Evolutionary conservation across 2,797 vertebrate species (phyloP), one percentile per base, ranked within the genome.

Genomic region (Cossypha heuglini): DNA sequence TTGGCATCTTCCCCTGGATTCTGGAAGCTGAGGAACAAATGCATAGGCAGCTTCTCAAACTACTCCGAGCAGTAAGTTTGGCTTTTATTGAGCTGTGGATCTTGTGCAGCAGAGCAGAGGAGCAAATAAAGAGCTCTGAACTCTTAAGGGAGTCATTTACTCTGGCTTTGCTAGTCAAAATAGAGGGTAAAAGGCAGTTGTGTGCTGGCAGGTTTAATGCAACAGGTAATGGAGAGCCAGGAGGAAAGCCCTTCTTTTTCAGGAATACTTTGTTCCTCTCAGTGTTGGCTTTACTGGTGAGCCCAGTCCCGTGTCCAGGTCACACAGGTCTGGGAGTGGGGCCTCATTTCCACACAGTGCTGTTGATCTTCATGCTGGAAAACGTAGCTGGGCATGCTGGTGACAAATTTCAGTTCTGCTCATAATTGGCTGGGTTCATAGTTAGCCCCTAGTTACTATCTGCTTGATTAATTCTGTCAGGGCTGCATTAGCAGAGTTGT

Each of bases 381-480:
- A 98, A 97, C 86, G 72, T 90, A 96, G 96, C 78, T 97, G 97
- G 96, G 97, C 96, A 94, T 92, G 95, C 97, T 97, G 97, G 72
- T 98, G 98, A 98, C 97, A 97, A 97, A 98, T 98, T 97, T 98
- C 97, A 97, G 94, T 96, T 94, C 94, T 96, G 97, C 96, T 97
- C 83, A 85, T 97, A 98, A 97, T 97, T 98, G 97, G 97, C 97
- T 97, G 96, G 91, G 91, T 97, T 75, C 94, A 54, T 51, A 85
- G 93, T 93, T 97, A 97, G 45, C 45, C 45, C 45, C 95, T 73
- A 78, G 75, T 98, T 96, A 97, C 95, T 98, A 88, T 98, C 97
- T 98, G 94, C 96, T 97, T 97, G 97, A 98, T 98, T 98, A 97
- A 98, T 98, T 98, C 96, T 98, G 94, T 94, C 90, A 97, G 97